A percentile compares a stretch with the other conserved stretches of the same genome.
These are phyloP conservation scores for Panulirus ornatus DNA, from an alignment of 1,140 invertebrate species.

Conservation along the genomic window DNA sequence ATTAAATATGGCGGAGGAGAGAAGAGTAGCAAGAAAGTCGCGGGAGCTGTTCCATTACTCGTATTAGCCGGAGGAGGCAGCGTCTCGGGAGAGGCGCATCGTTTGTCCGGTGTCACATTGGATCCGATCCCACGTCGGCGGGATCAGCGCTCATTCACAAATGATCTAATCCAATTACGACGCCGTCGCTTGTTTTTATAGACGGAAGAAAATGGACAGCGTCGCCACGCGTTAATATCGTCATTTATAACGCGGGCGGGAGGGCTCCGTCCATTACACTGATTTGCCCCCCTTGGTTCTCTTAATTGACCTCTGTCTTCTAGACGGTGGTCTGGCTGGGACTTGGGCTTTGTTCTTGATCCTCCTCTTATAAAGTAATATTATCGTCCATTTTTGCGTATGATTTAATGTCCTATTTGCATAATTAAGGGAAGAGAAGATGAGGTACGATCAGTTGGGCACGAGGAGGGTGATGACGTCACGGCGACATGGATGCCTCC, in stretches of 20 bases:
- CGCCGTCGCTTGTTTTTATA: slow-evolving; percentile 67
- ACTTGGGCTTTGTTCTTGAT: slow-evolving; percentile 18
- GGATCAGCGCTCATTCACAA: slow-evolving; percentile 69
- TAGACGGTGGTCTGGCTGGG: background rate
- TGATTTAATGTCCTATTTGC: too few species aligned
- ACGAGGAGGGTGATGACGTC: too few species aligned
- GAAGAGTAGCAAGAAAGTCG: slow-evolving; percentile 18
- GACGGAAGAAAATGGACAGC: slow-evolving; percentile 64
- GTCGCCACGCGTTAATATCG: slow-evolving; percentile 65
- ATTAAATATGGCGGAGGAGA: slow-evolving; percentile 29
- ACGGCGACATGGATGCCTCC: too few species aligned
- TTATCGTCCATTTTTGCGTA: too few species aligned
- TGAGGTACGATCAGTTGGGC: too few species aligned
- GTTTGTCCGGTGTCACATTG: slow-evolving; percentile 66
- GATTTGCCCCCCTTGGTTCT: slow-evolving; percentile 68
- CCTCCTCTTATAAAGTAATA: too few species aligned
- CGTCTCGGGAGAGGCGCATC: slow-evolving; percentile 42
- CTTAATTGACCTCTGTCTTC: slow-evolving; percentile 59
- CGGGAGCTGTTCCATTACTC: slow-evolving; percentile 58
- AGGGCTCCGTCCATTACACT: slow-evolving; percentile 64
- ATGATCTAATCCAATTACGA: slow-evolving; percentile 72
- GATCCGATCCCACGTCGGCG: slow-evolving; percentile 55
- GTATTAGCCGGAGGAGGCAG: slow-evolving; percentile 67
- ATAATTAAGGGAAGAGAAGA: too few species aligned
- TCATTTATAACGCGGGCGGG: slow-evolving; percentile 59